Base-by-base conservation (phyloP, 1,140 invertebrate genomes). In the Globodera ellingtonae region DNA sequence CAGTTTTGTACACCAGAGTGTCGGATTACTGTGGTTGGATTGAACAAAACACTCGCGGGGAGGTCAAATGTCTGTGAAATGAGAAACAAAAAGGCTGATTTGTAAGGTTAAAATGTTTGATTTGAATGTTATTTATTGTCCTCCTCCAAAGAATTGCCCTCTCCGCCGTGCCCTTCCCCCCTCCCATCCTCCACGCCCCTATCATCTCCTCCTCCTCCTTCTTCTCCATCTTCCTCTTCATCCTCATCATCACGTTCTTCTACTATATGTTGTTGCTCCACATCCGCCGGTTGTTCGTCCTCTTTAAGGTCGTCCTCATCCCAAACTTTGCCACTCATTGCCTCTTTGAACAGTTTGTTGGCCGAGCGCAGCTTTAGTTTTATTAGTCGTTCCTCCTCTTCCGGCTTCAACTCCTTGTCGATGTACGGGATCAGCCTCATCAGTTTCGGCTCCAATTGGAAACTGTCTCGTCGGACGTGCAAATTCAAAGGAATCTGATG, bases 381-480 rank as follows among this genome's bases (percentile, higher is more conserved):
- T 13, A 44, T 70, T 35, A 70, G 67, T 3, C 18, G 8, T 47
- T 70, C n/a, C 67, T 70, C 67, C 67, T 70, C 67, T 6, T 35
- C 67, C 46, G 67, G 67, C 67, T 70, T 70, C 35, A 70, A 47
- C 18, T 77, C 75, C 21, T 52, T 67, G 69, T 77, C 75, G 10
- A 77, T 69, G 50, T 47, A 77, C 4, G 75, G 75, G 18, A 77
- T 67, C 18, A 77, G 18, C 18, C 62, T 65, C 75, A 77, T 77
- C 50, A 67, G 24, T 67, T 62, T 24, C 6, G 52, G 50, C 15
- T 77, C 56, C 24, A 77, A 47, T 77, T 77, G 75, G 69, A 77
- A 77, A 15, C 75, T 77, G 67, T 70, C 67, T n/a, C 67, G 67
- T 47, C 67, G 67, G 35, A 44, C 18, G 67, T 70, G 67, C 67